phyloP scores from a whole-genome alignment of 2,113 vertebrate species.

The Centropristis striata region DNA sequence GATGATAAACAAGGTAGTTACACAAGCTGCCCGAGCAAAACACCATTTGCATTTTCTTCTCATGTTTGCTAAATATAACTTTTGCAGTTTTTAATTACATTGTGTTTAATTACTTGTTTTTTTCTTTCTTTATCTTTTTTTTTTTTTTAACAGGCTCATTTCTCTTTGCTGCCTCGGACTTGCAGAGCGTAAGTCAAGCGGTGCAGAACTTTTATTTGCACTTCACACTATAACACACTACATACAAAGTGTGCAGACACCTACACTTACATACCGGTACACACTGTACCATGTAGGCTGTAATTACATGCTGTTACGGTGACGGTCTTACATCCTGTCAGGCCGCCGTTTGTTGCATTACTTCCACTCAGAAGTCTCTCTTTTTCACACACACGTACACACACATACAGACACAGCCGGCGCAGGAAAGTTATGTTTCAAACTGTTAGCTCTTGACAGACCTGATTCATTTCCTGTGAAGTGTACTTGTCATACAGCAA shows the following conservation, averaged over 20 bases:
- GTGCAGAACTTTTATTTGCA: conserved; percentile 43
- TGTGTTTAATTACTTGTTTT: conserved; percentile 3
- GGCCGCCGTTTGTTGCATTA: conserved; percentile 23
- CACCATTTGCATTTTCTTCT: conserved; percentile 68
- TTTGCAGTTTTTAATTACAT: conserved; percentile 60
- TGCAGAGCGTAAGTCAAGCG: background rate
- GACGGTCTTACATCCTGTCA: conserved; percentile 48
- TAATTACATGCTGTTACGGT: conserved; percentile 51
- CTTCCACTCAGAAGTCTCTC: conserved; percentile 1
- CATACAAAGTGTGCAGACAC: background rate
- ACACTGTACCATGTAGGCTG: conserved; percentile 23
- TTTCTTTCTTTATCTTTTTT: background rate
- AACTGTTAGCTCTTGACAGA: conserved; percentile 36
- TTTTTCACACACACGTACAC: background rate
- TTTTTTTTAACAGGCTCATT: background rate
- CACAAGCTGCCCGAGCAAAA: conserved; percentile 40
- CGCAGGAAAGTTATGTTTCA: conserved; percentile 18
- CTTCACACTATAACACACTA: background rate
- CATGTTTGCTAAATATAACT: conserved; percentile 62
- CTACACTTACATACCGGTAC: background rate
- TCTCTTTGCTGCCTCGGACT: conserved; percentile 4
- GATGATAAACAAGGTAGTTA: conserved; percentile 39
- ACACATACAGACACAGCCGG: background rate
- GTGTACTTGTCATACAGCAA: conserved; percentile 32
- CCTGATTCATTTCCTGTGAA: conserved; percentile 50